Conservation (phyloP, 2,797 vertebrate species). For the Eulemur mongoz region DNA sequence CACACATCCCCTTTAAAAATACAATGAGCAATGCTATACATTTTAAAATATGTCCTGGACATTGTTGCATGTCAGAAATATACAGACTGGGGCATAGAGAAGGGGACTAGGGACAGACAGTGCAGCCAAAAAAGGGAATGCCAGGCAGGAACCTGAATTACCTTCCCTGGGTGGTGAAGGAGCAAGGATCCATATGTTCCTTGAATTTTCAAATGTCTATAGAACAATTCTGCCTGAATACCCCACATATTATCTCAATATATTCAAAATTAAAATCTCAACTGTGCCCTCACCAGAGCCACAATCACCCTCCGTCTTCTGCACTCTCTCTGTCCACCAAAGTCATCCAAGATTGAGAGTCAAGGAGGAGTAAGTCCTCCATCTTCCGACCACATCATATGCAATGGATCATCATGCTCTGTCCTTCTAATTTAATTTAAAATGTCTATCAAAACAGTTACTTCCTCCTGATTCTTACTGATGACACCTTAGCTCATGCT, state of each 20-base stretch:
- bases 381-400: background rate
- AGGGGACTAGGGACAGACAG: background rate
- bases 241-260: background rate
- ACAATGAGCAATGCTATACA: background rate
- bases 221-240: background rate
- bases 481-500: background rate
- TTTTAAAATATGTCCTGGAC: background rate
- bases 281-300: background rate
- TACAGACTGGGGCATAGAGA: background rate
- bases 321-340: background rate
- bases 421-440: background rate
- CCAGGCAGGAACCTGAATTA: background rate
- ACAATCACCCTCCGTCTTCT: background rate
- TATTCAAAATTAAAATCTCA: constrained; percentile 9
- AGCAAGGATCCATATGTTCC: background rate
- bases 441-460: background rate
- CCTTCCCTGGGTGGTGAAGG: background rate
- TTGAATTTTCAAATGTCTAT: background rate
- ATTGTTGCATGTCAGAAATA: background rate
- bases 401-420: background rate
- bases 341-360: background rate
- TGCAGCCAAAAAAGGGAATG: background rate
- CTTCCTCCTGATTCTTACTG: background rate
- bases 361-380: background rate
- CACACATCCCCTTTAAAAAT: background rate